A percentile compares a stretch with the other conserved stretches of the same genome.
Evolutionary conservation across 2,113 vertebrate genomes (phyloP).

Genomic region (Urocynchramus pylzowi): DNA sequence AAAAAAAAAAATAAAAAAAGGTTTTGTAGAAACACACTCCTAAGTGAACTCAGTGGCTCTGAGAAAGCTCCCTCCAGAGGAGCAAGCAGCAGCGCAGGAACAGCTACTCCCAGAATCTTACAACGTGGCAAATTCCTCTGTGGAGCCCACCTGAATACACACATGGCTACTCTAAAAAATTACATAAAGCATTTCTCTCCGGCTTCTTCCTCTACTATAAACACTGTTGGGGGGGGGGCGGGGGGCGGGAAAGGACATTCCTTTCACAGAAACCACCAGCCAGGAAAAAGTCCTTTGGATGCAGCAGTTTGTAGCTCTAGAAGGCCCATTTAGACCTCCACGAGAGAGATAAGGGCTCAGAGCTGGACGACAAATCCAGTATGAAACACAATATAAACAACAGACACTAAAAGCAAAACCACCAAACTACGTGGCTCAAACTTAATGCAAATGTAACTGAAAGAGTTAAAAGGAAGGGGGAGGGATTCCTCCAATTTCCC

Average conservation of each 20-base stretch:
- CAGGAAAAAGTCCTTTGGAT: neutral
- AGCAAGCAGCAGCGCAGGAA: neutral
- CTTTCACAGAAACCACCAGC: neutral
- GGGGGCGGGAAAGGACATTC: neutral
- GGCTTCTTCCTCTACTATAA: neutral
- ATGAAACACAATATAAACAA: neutral
- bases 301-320: neutral
- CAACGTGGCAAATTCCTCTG: constrained; percentile 40
- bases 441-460: neutral
- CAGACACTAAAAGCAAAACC: neutral
- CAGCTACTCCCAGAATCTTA: neutral
- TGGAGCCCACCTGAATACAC: neutral
- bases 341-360: neutral
- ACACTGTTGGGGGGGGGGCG: accelerated
- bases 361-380: neutral
- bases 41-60: neutral
- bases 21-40: neutral
- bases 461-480: neutral
- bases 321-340: neutral
- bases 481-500: neutral
- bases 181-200: neutral
- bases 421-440: neutral
- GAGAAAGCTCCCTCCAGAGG: constrained; percentile 42
- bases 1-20: neutral
- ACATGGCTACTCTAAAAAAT: neutral